Percentiles rank a stretch among this genome's conserved stretches.
These are phyloP conservation scores for Sus cebifrons DNA, from an alignment of 2,797 vertebrate species.

Conservation along the genomic window DNA sequence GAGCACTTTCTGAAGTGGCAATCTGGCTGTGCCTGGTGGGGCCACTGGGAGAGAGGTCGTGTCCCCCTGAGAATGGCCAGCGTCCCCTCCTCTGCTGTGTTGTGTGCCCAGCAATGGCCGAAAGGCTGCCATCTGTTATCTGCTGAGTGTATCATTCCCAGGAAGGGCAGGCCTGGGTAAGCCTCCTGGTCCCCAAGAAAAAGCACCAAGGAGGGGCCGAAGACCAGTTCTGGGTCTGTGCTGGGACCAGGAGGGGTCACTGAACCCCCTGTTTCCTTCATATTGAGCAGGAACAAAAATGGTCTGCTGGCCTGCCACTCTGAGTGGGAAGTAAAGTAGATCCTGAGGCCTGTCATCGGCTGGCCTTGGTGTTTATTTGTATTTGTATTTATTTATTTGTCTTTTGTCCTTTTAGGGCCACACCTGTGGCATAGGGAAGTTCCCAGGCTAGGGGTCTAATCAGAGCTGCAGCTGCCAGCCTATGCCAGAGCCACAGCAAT, in stretches of 20 bases:
- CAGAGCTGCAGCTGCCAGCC: no score
- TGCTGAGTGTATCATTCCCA: neutral
- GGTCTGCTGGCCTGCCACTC: rapidly evolving
- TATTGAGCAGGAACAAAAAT: neutral
- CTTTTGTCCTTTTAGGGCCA: no score
- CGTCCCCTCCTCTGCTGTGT: neutral
- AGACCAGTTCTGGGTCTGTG: neutral
- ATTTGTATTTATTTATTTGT: neutral
- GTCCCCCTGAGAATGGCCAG: neutral
- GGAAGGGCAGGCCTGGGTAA: neutral
- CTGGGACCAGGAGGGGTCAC: neutral
- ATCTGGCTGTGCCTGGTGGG: neutral
- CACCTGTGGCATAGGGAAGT: no score
- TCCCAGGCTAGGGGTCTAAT: no score
- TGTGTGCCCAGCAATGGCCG: neutral
- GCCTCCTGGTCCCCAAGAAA: neutral
- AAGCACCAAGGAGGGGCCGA: neutral
- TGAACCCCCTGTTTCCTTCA: neutral
- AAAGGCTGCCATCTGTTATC: neutral
- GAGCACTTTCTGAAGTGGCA: neutral
- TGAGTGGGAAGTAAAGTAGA: neutral
- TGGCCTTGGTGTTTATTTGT: neutral
- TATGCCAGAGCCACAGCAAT: no score
- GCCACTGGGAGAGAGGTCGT: neutral
- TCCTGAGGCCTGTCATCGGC: neutral